These are phyloP conservation scores for Prenolepis imparis DNA, from an alignment of 2,888 invertebrate species.

Conservation along the genomic window DNA sequence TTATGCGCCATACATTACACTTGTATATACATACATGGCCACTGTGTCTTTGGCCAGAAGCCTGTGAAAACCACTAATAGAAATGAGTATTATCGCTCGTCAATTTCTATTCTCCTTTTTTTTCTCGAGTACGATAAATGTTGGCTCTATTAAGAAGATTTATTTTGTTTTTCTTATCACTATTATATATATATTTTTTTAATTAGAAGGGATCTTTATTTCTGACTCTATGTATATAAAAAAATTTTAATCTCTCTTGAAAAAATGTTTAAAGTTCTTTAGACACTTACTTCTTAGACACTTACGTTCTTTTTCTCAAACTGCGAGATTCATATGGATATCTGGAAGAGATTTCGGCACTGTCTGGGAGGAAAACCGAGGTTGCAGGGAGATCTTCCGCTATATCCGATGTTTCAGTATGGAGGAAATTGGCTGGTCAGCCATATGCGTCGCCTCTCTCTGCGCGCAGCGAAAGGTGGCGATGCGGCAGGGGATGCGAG, in stretches of 20 bases:
- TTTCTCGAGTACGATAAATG: not conserved
- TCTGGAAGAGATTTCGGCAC: not conserved
- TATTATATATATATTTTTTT: not conserved
- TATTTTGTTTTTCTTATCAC: not conserved
- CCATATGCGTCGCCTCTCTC: slow-evolving; percentile 84
- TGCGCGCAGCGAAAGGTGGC: slow-evolving; percentile 70
- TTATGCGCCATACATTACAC: slow-evolving; percentile 78
- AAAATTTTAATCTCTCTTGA: not conserved
- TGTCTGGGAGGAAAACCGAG: not conserved
- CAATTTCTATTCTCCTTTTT: not conserved
- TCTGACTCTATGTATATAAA: too few species aligned
- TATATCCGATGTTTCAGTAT: slow-evolving; percentile 43
- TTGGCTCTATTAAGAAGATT: not conserved
- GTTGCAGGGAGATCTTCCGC: not conserved
- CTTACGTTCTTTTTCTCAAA: not conserved
- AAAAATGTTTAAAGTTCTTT: not conserved
- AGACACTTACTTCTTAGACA: not conserved
- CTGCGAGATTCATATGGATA: not conserved
- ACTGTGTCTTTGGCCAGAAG: slow-evolving; percentile 62
- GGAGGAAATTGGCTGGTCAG: slow-evolving; percentile 83
- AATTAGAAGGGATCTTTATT: not conserved
- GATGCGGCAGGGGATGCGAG: slow-evolving; percentile 66
- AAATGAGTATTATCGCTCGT: slow-evolving; percentile 58
- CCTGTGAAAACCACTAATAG: slow-evolving; percentile 68
- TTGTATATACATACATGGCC: slow-evolving; percentile 21